Percentiles rank a stretch among this genome's conserved stretches.
These are phyloP conservation scores for Himantopus leucocephalus DNA, from an alignment of 2,113 vertebrate species.

Conservation along the genomic window DNA sequence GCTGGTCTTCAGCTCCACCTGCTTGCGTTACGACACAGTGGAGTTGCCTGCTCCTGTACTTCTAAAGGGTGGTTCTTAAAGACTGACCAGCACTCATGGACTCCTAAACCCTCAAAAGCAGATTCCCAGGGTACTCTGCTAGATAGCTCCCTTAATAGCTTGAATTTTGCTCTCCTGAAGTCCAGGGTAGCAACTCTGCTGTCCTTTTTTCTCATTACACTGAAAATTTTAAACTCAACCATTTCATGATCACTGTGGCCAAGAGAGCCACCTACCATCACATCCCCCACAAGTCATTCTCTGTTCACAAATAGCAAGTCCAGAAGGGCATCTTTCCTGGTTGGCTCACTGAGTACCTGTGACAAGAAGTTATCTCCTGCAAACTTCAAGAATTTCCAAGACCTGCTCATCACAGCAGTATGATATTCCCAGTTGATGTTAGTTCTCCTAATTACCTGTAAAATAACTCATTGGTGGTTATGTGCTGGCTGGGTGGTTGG, in stretches of 20 bases:
- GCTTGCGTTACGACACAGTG: neutral
- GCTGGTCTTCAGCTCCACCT: neutral
- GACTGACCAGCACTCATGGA: neutral
- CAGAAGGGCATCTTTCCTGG: too few species aligned
- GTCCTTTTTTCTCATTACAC: neutral
- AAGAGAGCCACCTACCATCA: neutral
- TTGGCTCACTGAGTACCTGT: neutral
- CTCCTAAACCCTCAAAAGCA: neutral
- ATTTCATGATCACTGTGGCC: neutral
- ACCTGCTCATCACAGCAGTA: neutral
- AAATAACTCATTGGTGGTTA: neutral
- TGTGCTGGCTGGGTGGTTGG: neutral
- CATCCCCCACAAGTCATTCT: neutral
- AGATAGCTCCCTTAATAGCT: neutral
- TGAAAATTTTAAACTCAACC: neutral
- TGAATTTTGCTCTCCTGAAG: neutral
- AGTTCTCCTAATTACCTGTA: neutral
- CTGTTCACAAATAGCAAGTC: neutral
- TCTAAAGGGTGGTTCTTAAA: neutral
- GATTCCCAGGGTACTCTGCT: neutral
- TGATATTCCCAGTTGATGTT: neutral
- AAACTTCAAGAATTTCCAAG: too few species aligned
- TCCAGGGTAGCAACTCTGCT: neutral
- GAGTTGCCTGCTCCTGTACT: neutral
- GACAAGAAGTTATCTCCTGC: too few species aligned